A percentile compares a stretch with the other conserved stretches of the same genome.
Conservation (phyloP, 2,888 invertebrate genomes). For the Strigamia maritima region DNA sequence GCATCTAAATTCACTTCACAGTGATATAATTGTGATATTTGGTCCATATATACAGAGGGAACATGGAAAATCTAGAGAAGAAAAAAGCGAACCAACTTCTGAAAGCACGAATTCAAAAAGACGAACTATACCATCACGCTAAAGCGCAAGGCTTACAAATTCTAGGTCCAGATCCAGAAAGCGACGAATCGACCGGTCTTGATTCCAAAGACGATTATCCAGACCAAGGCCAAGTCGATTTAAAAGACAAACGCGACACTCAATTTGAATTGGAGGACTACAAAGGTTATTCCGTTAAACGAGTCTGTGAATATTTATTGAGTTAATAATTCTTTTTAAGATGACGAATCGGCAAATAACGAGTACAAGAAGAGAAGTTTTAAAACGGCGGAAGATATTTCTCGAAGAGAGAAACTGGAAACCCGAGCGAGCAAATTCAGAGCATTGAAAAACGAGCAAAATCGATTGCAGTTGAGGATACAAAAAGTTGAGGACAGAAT, state of each 20-base stretch:
- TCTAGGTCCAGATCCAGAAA: conserved; percentile 2
- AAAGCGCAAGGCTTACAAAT: background rate
- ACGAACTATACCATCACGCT: conserved; percentile 12
- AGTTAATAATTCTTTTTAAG: background rate
- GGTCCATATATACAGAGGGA: too few relatives aligned
- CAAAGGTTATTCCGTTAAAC: background rate
- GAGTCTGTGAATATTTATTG: background rate
- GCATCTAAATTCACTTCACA: too few relatives aligned
- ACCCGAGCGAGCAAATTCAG: background rate
- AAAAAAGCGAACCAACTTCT: background rate
- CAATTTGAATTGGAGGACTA: background rate
- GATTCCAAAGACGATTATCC: too few relatives aligned
- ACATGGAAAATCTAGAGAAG: too few relatives aligned
- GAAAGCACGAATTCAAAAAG: conserved; percentile 9
- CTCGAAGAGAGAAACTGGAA: too few relatives aligned
- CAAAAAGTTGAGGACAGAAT: too few relatives aligned
- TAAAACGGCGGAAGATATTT: background rate
- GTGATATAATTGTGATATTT: background rate
- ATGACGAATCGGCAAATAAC: background rate
- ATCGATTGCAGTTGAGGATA: too few relatives aligned
- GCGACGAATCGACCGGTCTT: too few relatives aligned
- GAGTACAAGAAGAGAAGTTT: background rate
- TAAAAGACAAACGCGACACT: background rate
- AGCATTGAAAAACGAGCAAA: too few relatives aligned
- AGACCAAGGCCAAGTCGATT: too few relatives aligned